These are phyloP conservation scores for Megathymus violae DNA, from an alignment of 1,140 invertebrate genomes.

Conservation along the genomic window DNA sequence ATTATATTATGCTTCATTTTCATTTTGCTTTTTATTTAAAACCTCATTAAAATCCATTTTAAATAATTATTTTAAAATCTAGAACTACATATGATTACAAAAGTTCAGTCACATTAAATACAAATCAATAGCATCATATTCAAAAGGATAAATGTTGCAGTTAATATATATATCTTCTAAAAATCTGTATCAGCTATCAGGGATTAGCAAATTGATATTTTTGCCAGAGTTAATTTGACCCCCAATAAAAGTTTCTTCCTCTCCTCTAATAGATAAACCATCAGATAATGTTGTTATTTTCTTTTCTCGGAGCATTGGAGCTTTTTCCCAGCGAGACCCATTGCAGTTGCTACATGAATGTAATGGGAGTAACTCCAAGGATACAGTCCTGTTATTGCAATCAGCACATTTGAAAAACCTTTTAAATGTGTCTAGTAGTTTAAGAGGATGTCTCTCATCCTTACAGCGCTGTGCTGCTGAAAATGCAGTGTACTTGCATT, in stretches of 20 bases:
- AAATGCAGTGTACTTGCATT: slow-evolving; percentile 95
- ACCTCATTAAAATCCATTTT: slow-evolving; percentile 28
- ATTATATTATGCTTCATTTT: slow-evolving; percentile 84
- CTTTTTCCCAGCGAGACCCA: slow-evolving; percentile 89
- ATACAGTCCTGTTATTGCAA: slow-evolving; percentile 92
- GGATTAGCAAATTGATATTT: slow-evolving; percentile 89
- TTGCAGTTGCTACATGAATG: slow-evolving; percentile 91
- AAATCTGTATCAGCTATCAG: slow-evolving; percentile 77
- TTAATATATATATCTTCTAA: too few relatives aligned
- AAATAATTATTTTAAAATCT: slow-evolving; percentile 7
- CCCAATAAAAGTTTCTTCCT: slow-evolving; percentile 88
- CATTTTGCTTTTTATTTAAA: slow-evolving; percentile 70
- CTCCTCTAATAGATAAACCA: slow-evolving; percentile 88
- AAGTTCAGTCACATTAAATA: slow-evolving; percentile 5
- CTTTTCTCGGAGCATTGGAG: slow-evolving; percentile 92
- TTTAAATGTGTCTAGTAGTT: slow-evolving; percentile 91
- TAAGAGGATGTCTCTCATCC: slow-evolving; percentile 90
- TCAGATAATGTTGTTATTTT: slow-evolving; percentile 82
- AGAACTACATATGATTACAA: slow-evolving; percentile 16
- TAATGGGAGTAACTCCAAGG: slow-evolving; percentile 90
- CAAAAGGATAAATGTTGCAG: not conserved
- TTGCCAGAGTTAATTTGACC: slow-evolving; percentile 81
- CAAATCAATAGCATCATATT: not conserved
- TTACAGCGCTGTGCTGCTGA: slow-evolving; percentile 93
- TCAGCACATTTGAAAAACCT: slow-evolving; percentile 95